Conservation (phyloP, 37 sponge, comb jelly and placozoan genomes). For the Agelas oroides region DNA sequence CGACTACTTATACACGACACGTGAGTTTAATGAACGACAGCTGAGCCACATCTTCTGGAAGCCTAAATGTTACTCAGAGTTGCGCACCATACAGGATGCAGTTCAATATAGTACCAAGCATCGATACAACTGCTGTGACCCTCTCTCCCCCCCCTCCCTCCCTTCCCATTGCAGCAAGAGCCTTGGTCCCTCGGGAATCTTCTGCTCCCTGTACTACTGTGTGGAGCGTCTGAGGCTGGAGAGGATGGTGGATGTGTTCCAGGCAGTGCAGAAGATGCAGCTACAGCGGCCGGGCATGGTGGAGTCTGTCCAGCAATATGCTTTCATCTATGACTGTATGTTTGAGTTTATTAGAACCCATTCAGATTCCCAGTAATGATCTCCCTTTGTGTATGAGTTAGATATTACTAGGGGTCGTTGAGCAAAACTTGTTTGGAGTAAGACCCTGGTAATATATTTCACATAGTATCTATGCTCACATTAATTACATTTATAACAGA, state of each 20-base stretch:
- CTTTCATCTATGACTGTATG: slow-evolving; percentile 71
- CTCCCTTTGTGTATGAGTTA: too few species aligned
- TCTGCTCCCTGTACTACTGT: slow-evolving; percentile 66
- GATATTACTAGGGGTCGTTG: too few species aligned
- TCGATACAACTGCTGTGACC: not conserved
- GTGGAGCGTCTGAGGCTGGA: slow-evolving; percentile 63
- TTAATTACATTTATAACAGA: too few species aligned
- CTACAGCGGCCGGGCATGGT: slow-evolving; percentile 69
- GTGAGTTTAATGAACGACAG: not conserved
- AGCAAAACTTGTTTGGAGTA: too few species aligned
- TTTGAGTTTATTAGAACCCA: slow-evolving; percentile 40
- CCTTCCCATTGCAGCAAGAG: slow-evolving; percentile 40
- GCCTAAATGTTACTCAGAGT: too few species aligned
- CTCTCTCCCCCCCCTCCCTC: not conserved
- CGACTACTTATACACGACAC: slow-evolving; percentile 50
- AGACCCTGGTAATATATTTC: too few species aligned
- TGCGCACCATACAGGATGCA: too few species aligned
- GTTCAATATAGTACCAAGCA: too few species aligned
- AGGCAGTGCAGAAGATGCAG: slow-evolving; percentile 56
- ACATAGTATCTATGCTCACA: too few species aligned
- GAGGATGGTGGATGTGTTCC: slow-evolving; percentile 71
- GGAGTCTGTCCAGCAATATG: slow-evolving; percentile 31
- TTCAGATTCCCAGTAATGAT: not conserved
- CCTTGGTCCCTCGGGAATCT: slow-evolving; percentile 65
- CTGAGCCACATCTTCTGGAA: too few species aligned